Evolutionary conservation across 2,113 vertebrate genomes (phyloP).

Genomic region (Ifrita kowaldi): DNA sequence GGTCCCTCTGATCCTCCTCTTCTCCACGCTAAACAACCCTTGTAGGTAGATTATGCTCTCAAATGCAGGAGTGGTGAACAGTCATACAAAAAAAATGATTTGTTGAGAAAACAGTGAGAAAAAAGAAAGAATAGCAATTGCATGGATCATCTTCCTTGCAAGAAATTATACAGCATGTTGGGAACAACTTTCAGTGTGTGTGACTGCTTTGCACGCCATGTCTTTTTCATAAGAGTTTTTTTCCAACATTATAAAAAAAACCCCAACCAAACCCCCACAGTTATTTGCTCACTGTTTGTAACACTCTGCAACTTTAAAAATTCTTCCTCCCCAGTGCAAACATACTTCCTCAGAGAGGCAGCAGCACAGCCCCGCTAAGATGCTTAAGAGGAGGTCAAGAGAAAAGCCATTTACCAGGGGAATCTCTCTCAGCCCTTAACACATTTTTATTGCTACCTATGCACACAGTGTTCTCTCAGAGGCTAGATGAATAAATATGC

Average conservation of each 20-base stretch:
- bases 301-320: conserved; percentile 16
- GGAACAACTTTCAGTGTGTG: neutral
- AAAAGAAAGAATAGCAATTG: neutral
- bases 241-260: neutral
- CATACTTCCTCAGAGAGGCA: conserved; percentile 23
- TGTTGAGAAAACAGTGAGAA: neutral
- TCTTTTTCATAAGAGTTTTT: neutral
- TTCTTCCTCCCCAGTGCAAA: conserved; percentile 37
- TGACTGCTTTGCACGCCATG: neutral
- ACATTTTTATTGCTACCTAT: conserved; percentile 51
- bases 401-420: conserved; percentile 45
- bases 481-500: conserved; percentile 36
- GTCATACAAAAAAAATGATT: neutral
- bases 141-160: neutral
- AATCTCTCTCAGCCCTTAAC: conserved; percentile 24
- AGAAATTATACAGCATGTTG: neutral
- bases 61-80: neutral
- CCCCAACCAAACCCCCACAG: neutral
- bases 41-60: neutral
- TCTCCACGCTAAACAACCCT: neutral
- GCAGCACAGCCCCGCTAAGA: neutral
- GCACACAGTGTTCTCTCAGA: conserved; percentile 25
- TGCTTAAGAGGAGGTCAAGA: conserved; percentile 54
- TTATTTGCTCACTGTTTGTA: conserved; percentile 13
- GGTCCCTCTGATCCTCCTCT: neutral